Evolutionary conservation across 2,888 invertebrate species (phyloP), one percentile per base, ranked within the genome.

Genomic region (Philaethria dido): DNA sequence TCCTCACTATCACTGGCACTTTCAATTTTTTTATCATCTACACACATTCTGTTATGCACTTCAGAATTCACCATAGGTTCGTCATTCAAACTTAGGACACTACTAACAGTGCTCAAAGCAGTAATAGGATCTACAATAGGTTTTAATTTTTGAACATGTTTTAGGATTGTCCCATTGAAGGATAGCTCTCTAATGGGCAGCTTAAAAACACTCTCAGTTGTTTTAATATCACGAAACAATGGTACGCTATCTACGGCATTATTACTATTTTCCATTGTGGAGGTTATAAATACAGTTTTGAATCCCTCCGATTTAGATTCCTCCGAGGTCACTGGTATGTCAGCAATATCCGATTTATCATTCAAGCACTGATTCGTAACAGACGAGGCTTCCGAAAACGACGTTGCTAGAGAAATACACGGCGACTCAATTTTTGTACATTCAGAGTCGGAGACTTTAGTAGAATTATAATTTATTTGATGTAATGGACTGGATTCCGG

Each of bases 241-340:
- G 88, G 89, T 47, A 88, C 89, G 73, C 89, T 87, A 68, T 93
- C 93, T 3, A 92, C 88, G 4, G 93, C 93, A 82, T 93, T 93
- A 72, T 90, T 93, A 70, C 93, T 93, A 69, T 93, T 93, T 76
- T 93, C 93, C 93, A 93, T 93, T 55, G 89, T 92, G 69, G 92
- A 88, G 75, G 90, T 87, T 82, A 92, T 86, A 55, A 92, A 90
- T 59, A 90, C 81, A 22, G 89, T 85, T 69, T 87, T 88, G 69
- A 82, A 80, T 64, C 76, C 73, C 68, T 81, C 83, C 8, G 79
- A 80, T 75, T 86, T 89, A 0, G 85, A 87, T 66, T 91, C 91
- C 72, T 91, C 91, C 0, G 88, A 89, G 4, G 87, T 86, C 14
- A 83, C 75, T 2, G 84, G 87, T 33, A 82, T 78, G 71, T 87